These are phyloP conservation scores for Rhinopomastus cyanomelas DNA, from an alignment of 2,113 vertebrate genomes.

Conservation along the genomic window DNA sequence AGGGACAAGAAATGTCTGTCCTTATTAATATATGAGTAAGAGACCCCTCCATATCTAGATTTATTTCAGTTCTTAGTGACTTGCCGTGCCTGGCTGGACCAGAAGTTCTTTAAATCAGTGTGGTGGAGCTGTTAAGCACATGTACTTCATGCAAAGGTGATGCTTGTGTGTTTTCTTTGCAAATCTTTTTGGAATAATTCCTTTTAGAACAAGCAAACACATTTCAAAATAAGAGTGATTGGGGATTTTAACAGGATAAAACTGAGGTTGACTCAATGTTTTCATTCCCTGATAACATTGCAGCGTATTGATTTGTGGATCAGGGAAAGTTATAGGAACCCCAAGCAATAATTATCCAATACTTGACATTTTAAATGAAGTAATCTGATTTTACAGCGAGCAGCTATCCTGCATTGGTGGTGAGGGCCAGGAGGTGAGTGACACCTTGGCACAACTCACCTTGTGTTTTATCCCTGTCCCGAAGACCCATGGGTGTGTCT, in stretches of 20 bases:
- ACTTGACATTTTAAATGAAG: neutral
- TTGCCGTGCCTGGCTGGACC: neutral
- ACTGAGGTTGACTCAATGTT: neutral
- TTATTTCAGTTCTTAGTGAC: neutral
- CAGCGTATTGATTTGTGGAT: neutral
- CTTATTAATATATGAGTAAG: neutral
- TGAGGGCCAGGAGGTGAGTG: neutral
- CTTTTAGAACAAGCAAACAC: neutral
- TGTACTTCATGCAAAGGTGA: neutral
- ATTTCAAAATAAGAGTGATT: neutral
- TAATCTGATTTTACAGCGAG: neutral
- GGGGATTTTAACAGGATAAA: neutral
- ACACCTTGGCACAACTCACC: neutral
- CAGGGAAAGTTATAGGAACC: neutral
- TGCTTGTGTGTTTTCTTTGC: neutral
- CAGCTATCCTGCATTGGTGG: fast-evolving
- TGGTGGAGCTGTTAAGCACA: fast-evolving
- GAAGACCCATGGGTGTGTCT: fast-evolving
- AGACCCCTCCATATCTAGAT: neutral
- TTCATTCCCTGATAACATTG: neutral
- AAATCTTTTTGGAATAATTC: neutral
- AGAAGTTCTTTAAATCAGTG: neutral
- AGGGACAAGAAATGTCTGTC: neutral
- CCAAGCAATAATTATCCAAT: neutral
- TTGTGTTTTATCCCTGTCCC: neutral